phyloP scores from a whole-genome alignment of 1,140 invertebrate genomes.

The Magallana gigas region DNA sequence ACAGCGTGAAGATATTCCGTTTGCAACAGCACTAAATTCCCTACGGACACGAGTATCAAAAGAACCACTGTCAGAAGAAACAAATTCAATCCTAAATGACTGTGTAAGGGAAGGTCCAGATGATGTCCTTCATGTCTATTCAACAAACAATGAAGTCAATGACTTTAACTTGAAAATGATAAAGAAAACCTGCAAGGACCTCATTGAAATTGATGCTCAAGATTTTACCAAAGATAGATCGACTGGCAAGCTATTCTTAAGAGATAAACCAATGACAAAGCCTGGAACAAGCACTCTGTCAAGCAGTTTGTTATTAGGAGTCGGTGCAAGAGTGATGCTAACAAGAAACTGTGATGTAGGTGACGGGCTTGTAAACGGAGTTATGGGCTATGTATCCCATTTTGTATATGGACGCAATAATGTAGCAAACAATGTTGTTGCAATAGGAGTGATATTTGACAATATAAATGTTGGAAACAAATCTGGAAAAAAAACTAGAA shows the following conservation, averaged over 20 bases:
- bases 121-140: background rate
- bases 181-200: background rate
- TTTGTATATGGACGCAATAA: background rate
- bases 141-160: background rate
- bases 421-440: background rate
- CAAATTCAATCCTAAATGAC: background rate
- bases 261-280: background rate
- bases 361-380: slow-evolving; percentile 51
- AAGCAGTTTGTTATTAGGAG: background rate
- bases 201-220: slow-evolving; percentile 9
- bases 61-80: background rate
- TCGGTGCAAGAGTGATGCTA: background rate
- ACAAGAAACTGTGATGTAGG: slow-evolving; percentile 32
- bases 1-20: background rate
- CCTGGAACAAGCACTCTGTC: background rate
- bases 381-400: slow-evolving; percentile 31
- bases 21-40: background rate
- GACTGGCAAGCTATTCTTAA: background rate
- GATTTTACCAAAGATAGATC: slow-evolving; percentile 27
- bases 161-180: background rate
- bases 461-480: background rate
- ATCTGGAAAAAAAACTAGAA: background rate
- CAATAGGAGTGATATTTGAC: background rate
- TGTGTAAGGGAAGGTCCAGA: background rate
- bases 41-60: background rate